Evolutionary conservation across 53 echinoderm and acorn worm species (phyloP).

Genomic region (Temnopleurus reevesii): DNA sequence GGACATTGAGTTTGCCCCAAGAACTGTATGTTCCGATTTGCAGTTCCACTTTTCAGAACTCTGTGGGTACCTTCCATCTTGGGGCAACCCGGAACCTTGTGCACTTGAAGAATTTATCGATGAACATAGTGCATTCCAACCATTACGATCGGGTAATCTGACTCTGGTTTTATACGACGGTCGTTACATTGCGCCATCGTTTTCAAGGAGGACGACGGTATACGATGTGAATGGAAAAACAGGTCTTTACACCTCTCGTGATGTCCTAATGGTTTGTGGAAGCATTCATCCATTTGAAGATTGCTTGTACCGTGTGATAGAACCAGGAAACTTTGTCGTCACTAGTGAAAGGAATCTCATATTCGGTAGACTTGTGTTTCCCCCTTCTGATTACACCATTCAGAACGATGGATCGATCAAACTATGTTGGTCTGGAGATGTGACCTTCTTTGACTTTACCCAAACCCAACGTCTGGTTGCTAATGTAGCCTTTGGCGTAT

Average conservation of each 20-base stretch:
- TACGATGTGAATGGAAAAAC: slow-evolving; percentile 2
- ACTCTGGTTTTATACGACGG: background rate
- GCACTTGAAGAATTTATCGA: slow-evolving; percentile 6
- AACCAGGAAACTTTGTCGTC: background rate
- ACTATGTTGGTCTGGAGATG: background rate
- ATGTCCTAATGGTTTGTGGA: slow-evolving; percentile 21
- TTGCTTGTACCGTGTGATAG: background rate
- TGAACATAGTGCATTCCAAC: background rate
- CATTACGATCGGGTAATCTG: slow-evolving; percentile 14
- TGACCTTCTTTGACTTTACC: slow-evolving; percentile 26
- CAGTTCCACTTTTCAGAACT: background rate
- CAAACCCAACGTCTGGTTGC: slow-evolving; percentile 17
- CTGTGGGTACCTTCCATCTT: background rate
- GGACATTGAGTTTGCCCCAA: background rate
- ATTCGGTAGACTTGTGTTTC: background rate
- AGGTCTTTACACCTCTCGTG: background rate
- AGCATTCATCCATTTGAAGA: background rate
- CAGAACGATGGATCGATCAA: slow-evolving; percentile 31
- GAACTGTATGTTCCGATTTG: background rate
- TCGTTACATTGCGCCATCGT: background rate
- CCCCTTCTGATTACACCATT: slow-evolving; percentile 3
- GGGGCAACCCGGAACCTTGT: background rate
- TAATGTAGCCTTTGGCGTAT: slow-evolving; percentile 39
- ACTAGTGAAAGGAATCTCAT: background rate
- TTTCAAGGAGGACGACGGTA: background rate